A percentile compares a stretch with the other conserved stretches of the same genome.
Conservation (phyloP, 2,888 invertebrate species). For the Drosophila bunnanda region DNA sequence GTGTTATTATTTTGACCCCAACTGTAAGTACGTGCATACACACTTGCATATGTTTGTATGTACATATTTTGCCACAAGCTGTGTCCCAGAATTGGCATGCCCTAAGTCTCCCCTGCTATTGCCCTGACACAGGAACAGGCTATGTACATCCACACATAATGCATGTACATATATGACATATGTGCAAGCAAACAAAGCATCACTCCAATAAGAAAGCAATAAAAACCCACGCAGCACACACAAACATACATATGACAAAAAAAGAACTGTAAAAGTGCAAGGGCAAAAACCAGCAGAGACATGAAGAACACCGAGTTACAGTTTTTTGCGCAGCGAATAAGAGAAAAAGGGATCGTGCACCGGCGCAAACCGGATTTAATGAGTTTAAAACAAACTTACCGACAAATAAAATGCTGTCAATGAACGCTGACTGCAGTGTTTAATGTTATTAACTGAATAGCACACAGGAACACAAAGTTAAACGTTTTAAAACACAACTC, state of each 20-base stretch:
- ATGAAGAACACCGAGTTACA: conserved; percentile 29
- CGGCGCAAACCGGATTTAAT: conserved; percentile 46
- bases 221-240: conserved; percentile 6
- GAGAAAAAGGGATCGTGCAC: conserved; percentile 51
- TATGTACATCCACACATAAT: neutral
- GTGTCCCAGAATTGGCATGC: conserved; percentile 1
- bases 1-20: neutral
- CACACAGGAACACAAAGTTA: conserved; percentile 17
- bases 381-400: conserved; percentile 51
- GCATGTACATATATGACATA: neutral
- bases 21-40: neutral
- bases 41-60: neutral
- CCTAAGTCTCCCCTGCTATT: neutral
- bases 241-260: neutral
- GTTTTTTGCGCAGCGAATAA: conserved; percentile 41
- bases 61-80: neutral
- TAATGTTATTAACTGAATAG: neutral
- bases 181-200: conserved; percentile 1
- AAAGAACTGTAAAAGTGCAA: conserved; percentile 45
- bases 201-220: conserved; percentile 4
- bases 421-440: neutral
- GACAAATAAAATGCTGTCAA: conserved; percentile 1
- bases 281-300: conserved; percentile 25
- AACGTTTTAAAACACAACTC: conserved; percentile 8
- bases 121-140: conserved; percentile 17